Evolutionary conservation across 2,888 invertebrate species (phyloP), one percentile per base, ranked within the genome.

Genomic region (Nomada ferruginata): DNA sequence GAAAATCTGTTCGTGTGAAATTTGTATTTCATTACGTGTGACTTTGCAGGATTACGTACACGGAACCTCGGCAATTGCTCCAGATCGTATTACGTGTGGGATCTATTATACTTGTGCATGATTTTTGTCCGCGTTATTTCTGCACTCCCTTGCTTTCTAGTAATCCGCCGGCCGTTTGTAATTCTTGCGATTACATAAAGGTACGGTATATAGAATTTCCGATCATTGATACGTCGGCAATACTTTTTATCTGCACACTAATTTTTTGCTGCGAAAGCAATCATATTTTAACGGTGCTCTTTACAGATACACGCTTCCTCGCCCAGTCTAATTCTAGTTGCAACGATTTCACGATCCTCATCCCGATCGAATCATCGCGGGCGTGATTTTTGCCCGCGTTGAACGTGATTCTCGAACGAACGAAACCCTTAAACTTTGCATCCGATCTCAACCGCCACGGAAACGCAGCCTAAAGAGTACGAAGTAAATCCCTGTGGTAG

Each of bases 21-120:
- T 74, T 53, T 64, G 73, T 75, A 47, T 59, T 72, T 71, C 53
- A 75, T 70, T 76, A 50, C 36, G 26, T 29, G 20, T n/a, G 20
- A 73, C 69, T 69, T 26, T 23, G 61, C 65, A 26, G 52, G 29
- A 80, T 87, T 86, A 85, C 87, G 83, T 83, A 85, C 60, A 74
- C 83, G 86, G 87, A 87, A 87, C 88, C 74, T 53, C 50, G 53
- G 50, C 44, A 59, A 75, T 53, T 73, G 65, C 53, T 72, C 15
- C 65, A 42, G 76, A 83, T 84, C 76, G 72, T 68, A 64, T 82
- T 87, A 85, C 78, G 64, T 73, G 74, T 77, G 79, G 79, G 76
- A 82, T 78, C 70, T 65, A 81, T 69, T 79, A 65, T 70, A 47
- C 57, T 70, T 18, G 10, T 60, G 61, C 68, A 79, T 55, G 81